A percentile compares a stretch with the other conserved stretches of the same genome.
Conservation (phyloP, 1,140 invertebrate genomes). For the Macrosteles quadrilineatus region DNA sequence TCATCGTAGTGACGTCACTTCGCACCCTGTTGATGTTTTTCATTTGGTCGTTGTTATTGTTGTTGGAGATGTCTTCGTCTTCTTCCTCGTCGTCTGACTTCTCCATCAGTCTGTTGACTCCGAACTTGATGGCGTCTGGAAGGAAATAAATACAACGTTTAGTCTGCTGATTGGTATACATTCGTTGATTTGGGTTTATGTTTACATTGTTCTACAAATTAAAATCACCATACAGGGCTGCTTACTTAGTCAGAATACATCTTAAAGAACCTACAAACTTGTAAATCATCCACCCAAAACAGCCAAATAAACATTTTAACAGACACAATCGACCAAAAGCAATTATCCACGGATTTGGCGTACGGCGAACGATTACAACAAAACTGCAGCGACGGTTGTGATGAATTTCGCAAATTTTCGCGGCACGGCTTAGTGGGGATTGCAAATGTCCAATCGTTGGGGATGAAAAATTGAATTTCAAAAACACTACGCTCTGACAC, state of each 20-base stretch:
- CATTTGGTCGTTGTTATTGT: slow-evolving; percentile 30
- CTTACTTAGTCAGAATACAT: no score
- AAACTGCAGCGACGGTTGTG: neutral
- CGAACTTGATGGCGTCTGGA: slow-evolving; percentile 72
- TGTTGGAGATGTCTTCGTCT: slow-evolving; percentile 30
- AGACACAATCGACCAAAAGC: no score
- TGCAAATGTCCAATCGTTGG: slow-evolving; percentile 4
- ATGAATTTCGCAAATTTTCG: slow-evolving; percentile 24
- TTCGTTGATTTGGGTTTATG: no score
- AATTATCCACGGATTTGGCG: no score
- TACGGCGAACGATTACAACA: slow-evolving; percentile 7
- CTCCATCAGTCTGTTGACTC: slow-evolving; percentile 65
- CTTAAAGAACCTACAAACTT: no score
- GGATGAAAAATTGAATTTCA: slow-evolving; percentile 15
- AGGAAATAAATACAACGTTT: slow-evolving; percentile 50
- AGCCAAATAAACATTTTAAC: neutral
- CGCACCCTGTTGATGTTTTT: slow-evolving; percentile 43
- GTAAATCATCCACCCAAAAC: no score
- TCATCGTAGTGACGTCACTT: slow-evolving; percentile 61
- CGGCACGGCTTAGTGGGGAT: slow-evolving; percentile 8
- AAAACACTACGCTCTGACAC: slow-evolving; percentile 1
- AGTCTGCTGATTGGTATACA: no score
- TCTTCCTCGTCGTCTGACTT: slow-evolving; percentile 41
- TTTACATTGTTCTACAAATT: no score
- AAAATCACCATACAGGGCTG: no score